phyloP scores from a whole-genome alignment of 1,140 invertebrate genomes.

The Orius insidiosus region DNA sequence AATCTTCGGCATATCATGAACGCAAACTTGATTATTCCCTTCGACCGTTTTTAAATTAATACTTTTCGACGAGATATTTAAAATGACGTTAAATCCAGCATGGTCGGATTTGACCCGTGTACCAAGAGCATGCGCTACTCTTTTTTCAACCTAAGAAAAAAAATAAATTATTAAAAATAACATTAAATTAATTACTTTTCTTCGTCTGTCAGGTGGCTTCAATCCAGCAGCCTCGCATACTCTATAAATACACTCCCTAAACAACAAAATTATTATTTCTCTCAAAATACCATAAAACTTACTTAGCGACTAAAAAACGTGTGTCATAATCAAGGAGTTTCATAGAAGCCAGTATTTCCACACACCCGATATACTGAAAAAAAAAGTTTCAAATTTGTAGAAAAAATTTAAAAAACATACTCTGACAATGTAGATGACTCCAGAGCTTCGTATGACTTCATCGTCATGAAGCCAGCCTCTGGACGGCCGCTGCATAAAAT shows the following conservation, averaged over 20 bases:
- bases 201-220: slow-evolving; percentile 73
- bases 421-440: slow-evolving; percentile 70
- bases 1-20: slow-evolving; percentile 92
- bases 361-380: slow-evolving; percentile 83
- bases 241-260: slow-evolving; percentile 87
- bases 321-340: slow-evolving; percentile 93
- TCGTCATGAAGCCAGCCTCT: slow-evolving; percentile 85
- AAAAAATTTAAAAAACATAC: slow-evolving; percentile 44
- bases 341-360: slow-evolving; percentile 95
- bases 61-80: slow-evolving; percentile 80
- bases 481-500: slow-evolving; percentile 73
- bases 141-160: slow-evolving; percentile 47
- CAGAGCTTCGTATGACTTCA: slow-evolving; percentile 59
- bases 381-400: slow-evolving; percentile 18
- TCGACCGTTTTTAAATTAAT: slow-evolving; percentile 70
- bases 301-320: slow-evolving; percentile 87
- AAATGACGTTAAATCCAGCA: slow-evolving; percentile 80
- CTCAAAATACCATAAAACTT: too few species aligned
- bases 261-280: too few species aligned
- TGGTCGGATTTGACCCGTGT: slow-evolving; percentile 75
- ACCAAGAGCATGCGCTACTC: slow-evolving; percentile 62
- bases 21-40: slow-evolving; percentile 67
- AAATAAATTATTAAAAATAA: slow-evolving; percentile 15
- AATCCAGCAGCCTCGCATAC: slow-evolving; percentile 88
- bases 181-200: slow-evolving; percentile 39